These are phyloP conservation scores for Chaetodon trifasciatus DNA, from an alignment of 2,797 vertebrate species.

Conservation along the genomic window DNA sequence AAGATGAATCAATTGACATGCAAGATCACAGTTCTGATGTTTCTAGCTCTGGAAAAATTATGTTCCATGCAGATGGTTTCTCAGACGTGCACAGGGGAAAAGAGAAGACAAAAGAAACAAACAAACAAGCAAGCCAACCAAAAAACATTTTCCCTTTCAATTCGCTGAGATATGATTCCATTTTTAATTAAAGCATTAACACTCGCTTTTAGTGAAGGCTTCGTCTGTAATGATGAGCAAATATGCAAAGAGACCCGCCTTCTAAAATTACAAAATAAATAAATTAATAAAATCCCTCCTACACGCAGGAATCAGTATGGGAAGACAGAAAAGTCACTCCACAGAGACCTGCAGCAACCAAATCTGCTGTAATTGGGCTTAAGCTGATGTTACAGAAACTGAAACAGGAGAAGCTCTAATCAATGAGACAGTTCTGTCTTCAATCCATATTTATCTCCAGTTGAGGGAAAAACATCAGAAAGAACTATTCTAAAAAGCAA, in stretches of 20 bases:
- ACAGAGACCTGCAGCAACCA: conserved; percentile 83
- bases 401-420: conserved; percentile 87
- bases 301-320: conserved; percentile 63
- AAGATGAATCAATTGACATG: conserved; percentile 88
- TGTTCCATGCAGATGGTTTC: conserved; percentile 88
- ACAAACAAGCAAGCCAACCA: conserved; percentile 85
- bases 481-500: conserved; percentile 84
- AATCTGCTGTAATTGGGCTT: conserved; percentile 90
- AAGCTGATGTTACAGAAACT: conserved; percentile 89
- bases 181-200: conserved; percentile 89
- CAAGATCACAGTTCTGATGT: conserved; percentile 86
- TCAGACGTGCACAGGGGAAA: conserved; percentile 78
- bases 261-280: conserved; percentile 78
- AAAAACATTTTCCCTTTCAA: conserved; percentile 86
- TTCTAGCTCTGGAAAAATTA: conserved; percentile 84
- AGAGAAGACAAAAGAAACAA: conserved; percentile 83
- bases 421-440: conserved; percentile 86
- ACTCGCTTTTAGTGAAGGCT: conserved; percentile 79
- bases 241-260: conserved; percentile 80
- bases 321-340: conserved; percentile 76
- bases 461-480: conserved; percentile 84
- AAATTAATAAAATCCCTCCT: conserved; percentile 69
- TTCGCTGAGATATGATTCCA: conserved; percentile 85
- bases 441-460: conserved; percentile 87
- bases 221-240: conserved; percentile 82